Evolutionary conservation across 1,140 invertebrate species (phyloP), one percentile per base, ranked within the genome.

Genomic region (Prorops nasuta): DNA sequence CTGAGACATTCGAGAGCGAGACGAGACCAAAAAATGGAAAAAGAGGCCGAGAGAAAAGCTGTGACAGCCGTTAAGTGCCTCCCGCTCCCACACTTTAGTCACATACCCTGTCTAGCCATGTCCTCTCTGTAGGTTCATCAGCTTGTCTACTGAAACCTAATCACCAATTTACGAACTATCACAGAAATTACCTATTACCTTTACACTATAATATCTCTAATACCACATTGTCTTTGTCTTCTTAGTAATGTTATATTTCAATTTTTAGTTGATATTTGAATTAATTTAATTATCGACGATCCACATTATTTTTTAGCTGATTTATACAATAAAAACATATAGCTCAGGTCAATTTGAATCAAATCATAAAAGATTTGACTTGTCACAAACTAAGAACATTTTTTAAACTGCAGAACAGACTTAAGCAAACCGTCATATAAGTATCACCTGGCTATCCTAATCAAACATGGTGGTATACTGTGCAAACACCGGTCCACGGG

Each of bases 41-140:
- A 56, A 66, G 47, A 63, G 64, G 63, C 59, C 55, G 63, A 66
- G 72, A 66, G 69, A 68, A 65, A 67, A 61, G 63, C 48, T 54
- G 67, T 72, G 71, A 72, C 71, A 69, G 69, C 61, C 66, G 64
- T 63, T 76, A 76, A 74, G 71, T 74, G 71, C 68, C 66, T 62
- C 64, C 60, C 66, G 61, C 65, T 66, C 60, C 56, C 44, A 53
- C 44, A 31, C 42, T 34, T 22, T 15, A 32, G 17, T 18, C 28
- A 18, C 15, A 38, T 43, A 18, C 36, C 40, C 38, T 28, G 20
- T 28, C n/a, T 50, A 10, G 7, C 12, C 24, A 9, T 44, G 40
- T 31, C 51, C 19, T 18, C 28, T n/a, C 21, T 24, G 6, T 48
- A 20, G 24, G 44, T 45, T 44, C 42, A n/a, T n/a, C n/a, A n/a